Base-by-base conservation (phyloP, 2,888 invertebrate genomes). In the Dryomyza anilis region DNA sequence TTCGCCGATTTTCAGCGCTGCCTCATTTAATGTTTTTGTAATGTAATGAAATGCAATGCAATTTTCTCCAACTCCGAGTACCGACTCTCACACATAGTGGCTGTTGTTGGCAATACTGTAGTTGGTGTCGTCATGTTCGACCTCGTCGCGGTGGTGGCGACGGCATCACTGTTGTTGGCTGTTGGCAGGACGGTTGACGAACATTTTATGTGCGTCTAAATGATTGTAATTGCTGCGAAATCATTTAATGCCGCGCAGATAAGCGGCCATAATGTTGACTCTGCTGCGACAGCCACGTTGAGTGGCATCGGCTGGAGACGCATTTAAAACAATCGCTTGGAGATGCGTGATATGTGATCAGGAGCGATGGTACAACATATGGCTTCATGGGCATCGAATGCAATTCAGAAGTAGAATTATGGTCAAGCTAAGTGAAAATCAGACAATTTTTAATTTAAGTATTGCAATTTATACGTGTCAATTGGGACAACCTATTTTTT, bases 191-290 rank as follows among this genome's bases (percentile, higher is more conserved):
- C n/a, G n/a, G n/a, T n/a, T 76, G 74, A 74, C 76, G 76, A 76
- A 76, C 23, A 73, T 76, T 75, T 73, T 74, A 76, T 76, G 76
- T 75, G 70, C 71, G 71, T 73, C 76, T 76, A 76, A 76, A 76
- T 76, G 76, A 76, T 76, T 76, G 76, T 76, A 76, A 76, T 76
- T 72, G 76, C 72, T 53, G 52, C 19, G 61, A 61, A 61, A 61
- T 61, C 61, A 61, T 25, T 61, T 61, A 53, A 61, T 53, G 52
- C 33, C 61, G 48, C 25, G 52, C 61, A 52, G 61, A 61, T 53
- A 61, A 61, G 39, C 61, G 12, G 30, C 59, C 30, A n/a, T n/a
- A n/a, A 4, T 29, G 59, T 30, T 33, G 46, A 12, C n/a, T 12
- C 25, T 29, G 30, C 14, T 46, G 30, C 27, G 16, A 23, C 36